Evolutionary conservation across 2,888 invertebrate genomes (phyloP), one percentile per base, ranked within the genome.

Genomic region (Ectemnius lituratus): DNA sequence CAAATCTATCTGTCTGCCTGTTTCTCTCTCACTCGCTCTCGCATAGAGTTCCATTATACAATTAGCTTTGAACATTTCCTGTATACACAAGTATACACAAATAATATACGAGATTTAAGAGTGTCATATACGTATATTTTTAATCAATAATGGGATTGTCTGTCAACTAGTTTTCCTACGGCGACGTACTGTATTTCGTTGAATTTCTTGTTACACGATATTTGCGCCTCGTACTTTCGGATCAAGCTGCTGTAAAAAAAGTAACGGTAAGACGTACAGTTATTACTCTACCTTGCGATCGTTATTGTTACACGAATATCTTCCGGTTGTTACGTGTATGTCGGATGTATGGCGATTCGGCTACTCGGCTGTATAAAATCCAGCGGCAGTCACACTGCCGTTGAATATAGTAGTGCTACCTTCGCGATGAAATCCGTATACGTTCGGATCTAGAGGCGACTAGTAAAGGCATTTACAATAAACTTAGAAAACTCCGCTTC

Each of bases 41-140:
- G 28, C 62, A 67, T 49, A 46, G 76, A 71, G 62, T 52, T 70
- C 63, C 71, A 60, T 66, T 78, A 52, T 16, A 5, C 16, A 76
- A 78, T 68, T 78, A 81, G 73, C 72, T 76, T 78, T 72, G 72
- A 78, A 81, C 77, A 80, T 81, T 74, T 75, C 66, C 77, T 52
- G 14, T 52, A 52, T 52, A 52, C 52, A 52, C n/a, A 68, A 71
- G 59, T 72, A 52, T 77, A 57, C 49, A 72, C 61, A 71, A 37
- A 73, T 68, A 79, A 80, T 80, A 78, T 76, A 75, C 72, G 79
- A 81, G 73, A 76, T 81, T 84, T 78, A 79, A 80, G 71, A 73
- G 37, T 75, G 74, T 73, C 73, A 77, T 80, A 56, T 76, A 63
- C 45, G 69, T 70, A 70, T 67, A 14, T 16, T 37, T 37, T 37